phyloP scores from a whole-genome alignment of 2,113 vertebrate genomes.

The Pollachius pollachius region DNA sequence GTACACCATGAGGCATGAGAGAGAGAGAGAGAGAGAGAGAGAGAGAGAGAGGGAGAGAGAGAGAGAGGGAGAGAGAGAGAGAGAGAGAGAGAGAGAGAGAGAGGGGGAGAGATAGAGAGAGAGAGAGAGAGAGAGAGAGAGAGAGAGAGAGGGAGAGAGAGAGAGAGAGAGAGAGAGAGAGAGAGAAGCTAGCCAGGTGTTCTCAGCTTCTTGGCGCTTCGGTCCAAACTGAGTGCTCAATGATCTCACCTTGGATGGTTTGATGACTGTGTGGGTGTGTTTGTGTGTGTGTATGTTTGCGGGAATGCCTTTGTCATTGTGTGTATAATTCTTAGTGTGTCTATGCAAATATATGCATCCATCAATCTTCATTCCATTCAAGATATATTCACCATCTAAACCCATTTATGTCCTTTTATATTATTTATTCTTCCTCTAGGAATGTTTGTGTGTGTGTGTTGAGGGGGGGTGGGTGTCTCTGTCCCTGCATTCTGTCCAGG shows the following conservation, averaged over 20 bases:
- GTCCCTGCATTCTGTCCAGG: conserved; percentile 3
- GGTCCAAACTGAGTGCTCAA: neutral
- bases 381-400: neutral
- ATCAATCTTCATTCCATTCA: neutral
- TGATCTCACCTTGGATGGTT: neutral
- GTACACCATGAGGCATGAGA: conserved; percentile 14
- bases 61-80: too few species aligned
- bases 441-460: neutral
- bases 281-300: conserved; percentile 10
- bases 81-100: too few species aligned
- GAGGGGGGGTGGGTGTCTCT: neutral
- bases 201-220: neutral
- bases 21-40: neutral
- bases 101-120: too few species aligned
- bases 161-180: conserved; percentile 14
- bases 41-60: too few species aligned
- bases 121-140: too few species aligned
- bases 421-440: neutral
- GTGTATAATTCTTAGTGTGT: neutral
- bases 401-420: neutral
- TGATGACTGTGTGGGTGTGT: neutral
- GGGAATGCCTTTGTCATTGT: neutral
- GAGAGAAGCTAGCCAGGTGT: conserved; percentile 11
- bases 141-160: conserved; percentile 22
- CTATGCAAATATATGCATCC: neutral